A percentile compares a stretch with the other conserved stretches of the same genome.
Conservation (phyloP, 2,113 vertebrate species). For the Microcebus murinus region DNA sequence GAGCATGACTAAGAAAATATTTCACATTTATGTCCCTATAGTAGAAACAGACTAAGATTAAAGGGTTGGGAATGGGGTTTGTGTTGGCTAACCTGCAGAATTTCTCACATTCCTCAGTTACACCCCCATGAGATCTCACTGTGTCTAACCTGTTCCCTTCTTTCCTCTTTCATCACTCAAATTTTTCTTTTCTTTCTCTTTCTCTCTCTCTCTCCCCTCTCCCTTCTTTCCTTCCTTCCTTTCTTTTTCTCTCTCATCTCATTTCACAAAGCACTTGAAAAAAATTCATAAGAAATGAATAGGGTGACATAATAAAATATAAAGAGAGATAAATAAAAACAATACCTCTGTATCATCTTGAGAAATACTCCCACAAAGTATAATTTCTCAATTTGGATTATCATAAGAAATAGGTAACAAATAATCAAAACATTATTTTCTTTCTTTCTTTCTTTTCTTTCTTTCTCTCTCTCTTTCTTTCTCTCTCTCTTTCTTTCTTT, state of each 20-base stretch:
- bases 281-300: background rate
- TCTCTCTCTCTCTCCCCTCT: no score
- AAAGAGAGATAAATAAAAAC: background rate
- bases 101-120: background rate
- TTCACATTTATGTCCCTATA: background rate
- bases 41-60: background rate
- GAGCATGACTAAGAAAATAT: background rate
- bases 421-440: background rate
- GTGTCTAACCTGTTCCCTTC: background rate
- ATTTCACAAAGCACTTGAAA: constrained; percentile 19
- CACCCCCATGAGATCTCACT: no score
- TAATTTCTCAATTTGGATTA: background rate
- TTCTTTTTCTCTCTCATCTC: background rate
- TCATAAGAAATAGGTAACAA: background rate
- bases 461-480: no score
- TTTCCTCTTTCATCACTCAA: background rate
- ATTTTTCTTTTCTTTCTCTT: no score
- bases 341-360: background rate
- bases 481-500: no score
- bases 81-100: background rate
- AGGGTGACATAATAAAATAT: background rate
- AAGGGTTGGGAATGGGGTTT: background rate
- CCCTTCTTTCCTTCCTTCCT: fast-evolving
- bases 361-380: background rate
- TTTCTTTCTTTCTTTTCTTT: no score